Conservation (phyloP, 2,113 vertebrate genomes). For the Catharus fuscescens region DNA sequence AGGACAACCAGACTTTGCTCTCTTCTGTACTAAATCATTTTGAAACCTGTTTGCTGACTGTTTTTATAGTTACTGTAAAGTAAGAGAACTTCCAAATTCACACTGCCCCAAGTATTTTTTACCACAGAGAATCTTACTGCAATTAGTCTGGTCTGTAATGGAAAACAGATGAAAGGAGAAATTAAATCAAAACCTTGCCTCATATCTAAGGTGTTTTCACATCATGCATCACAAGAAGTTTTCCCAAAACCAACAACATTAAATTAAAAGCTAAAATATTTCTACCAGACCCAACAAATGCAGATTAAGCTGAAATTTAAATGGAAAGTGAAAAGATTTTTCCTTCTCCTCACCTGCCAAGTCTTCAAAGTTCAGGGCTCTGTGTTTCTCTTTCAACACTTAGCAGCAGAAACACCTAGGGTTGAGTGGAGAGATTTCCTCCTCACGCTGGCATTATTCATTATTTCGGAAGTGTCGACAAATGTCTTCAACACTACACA, state of each 20-base stretch:
- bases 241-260: slow-evolving; percentile 54
- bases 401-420: slow-evolving; percentile 64
- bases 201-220: slow-evolving; percentile 40
- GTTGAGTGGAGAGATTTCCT: slow-evolving; percentile 69
- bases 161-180: slow-evolving; percentile 64
- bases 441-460: slow-evolving; percentile 64
- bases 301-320: slow-evolving; percentile 51
- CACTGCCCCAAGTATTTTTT: slow-evolving; percentile 13
- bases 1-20: background rate
- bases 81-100: slow-evolving; percentile 49
- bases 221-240: slow-evolving; percentile 3
- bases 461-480: slow-evolving; percentile 64
- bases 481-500: slow-evolving; percentile 58
- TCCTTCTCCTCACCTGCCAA: slow-evolving; percentile 53
- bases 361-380: slow-evolving; percentile 34
- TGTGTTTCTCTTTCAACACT: slow-evolving; percentile 67
- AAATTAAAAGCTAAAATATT: slow-evolving; percentile 51
- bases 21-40: background rate
- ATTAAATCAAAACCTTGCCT: slow-evolving; percentile 30
- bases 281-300: slow-evolving; percentile 35
- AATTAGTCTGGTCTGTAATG: slow-evolving; percentile 61
- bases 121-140: slow-evolving; percentile 13
- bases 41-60: slow-evolving; percentile 18
- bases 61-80: slow-evolving; percentile 47
- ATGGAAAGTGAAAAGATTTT: slow-evolving; percentile 38